Conservation (phyloP, 2,113 vertebrate genomes). For the Nymphicus hollandicus region DNA sequence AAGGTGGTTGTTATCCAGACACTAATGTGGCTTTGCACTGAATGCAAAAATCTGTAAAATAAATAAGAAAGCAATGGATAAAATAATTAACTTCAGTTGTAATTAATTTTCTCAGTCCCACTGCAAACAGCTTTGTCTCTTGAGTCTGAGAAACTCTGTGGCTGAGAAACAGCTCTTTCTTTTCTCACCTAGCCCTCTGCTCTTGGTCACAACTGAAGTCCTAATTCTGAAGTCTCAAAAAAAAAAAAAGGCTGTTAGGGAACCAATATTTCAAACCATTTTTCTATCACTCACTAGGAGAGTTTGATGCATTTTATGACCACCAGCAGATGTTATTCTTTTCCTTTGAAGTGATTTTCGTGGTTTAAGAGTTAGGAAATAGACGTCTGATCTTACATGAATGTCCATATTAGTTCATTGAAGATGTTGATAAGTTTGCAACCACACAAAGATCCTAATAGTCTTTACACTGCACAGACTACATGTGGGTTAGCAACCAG, state of each 20-base stretch:
- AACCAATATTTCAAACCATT: neutral
- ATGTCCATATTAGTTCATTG: neutral
- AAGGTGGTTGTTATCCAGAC: neutral
- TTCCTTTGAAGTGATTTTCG: neutral
- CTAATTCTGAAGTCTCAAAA: neutral
- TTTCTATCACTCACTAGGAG: neutral
- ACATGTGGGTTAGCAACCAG: neutral
- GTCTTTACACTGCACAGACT: neutral
- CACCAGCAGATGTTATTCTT: neutral
- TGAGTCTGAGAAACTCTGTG: neutral
- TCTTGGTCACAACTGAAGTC: neutral
- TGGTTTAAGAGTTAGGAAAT: neutral
- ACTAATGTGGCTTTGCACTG: neutral
- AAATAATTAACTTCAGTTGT: neutral
- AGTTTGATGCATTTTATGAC: neutral
- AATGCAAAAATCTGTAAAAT: neutral
- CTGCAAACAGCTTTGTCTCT: neutral
- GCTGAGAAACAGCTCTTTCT: neutral
- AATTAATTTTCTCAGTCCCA: neutral
- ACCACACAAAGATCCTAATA: neutral
- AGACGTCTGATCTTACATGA: neutral
- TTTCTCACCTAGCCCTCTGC: neutral
- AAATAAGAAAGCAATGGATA: neutral
- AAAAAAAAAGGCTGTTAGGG: neutral
- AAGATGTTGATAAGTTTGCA: neutral